Evolutionary conservation across 2,888 invertebrate species (phyloP).

Genomic region (Hylaea fasciaria): DNA sequence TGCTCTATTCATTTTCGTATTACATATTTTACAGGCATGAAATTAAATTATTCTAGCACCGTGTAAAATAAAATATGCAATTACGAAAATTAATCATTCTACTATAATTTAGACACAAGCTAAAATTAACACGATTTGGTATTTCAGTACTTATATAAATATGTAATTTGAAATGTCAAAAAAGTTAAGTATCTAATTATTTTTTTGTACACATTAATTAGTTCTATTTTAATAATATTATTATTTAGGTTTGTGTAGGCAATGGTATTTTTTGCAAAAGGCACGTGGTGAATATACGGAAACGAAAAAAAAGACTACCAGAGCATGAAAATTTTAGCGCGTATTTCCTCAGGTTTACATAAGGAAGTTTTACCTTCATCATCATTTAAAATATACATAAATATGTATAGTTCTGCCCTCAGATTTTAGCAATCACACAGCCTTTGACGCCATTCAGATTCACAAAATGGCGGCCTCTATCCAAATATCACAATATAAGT

Average conservation of each 20-base stretch:
- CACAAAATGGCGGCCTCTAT: constrained; percentile 47
- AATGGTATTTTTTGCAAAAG: constrained; percentile 41
- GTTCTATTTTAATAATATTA: neutral
- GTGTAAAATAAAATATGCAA: constrained; percentile 27
- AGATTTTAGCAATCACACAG: constrained; percentile 60
- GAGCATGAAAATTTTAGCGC: constrained; percentile 51
- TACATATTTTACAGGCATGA: constrained; percentile 33
- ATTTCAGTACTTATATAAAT: constrained; percentile 20
- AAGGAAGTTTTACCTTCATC: constrained; percentile 43
- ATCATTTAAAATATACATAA: constrained; percentile 43
- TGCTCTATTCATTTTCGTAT: constrained; percentile 54
- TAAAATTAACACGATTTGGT: constrained; percentile 54
- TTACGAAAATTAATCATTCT: constrained; percentile 44
- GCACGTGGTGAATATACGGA: constrained; percentile 50
- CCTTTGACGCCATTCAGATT: constrained; percentile 47
- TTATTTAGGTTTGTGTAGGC: neutral
- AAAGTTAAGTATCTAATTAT: neutral
- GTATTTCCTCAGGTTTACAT: constrained; percentile 51
- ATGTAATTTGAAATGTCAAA: neutral
- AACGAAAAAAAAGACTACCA: constrained; percentile 31
- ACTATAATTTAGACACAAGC: constrained; percentile 37
- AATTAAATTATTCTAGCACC: constrained; percentile 47
- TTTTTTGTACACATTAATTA: neutral
- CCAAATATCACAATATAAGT: constrained; percentile 78
- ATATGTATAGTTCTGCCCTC: constrained; percentile 60